Percentiles rank a stretch among this genome's conserved stretches.
These are phyloP conservation scores for Limnephilus lunatus DNA, from an alignment of 2,888 invertebrate species.

Conservation along the genomic window DNA sequence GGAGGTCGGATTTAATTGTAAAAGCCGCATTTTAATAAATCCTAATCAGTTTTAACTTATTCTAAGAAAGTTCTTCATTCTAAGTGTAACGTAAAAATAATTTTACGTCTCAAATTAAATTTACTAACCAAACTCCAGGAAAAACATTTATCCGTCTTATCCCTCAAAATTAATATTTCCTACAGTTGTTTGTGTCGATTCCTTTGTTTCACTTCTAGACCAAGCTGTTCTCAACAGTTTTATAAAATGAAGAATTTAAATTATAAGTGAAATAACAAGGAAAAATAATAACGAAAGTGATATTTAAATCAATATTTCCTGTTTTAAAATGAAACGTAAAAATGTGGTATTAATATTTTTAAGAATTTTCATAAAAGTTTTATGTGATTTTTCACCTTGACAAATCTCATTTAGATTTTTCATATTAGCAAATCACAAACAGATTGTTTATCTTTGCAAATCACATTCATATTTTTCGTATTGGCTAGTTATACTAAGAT, in stretches of 20 bases:
- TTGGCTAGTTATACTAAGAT: too few relatives aligned
- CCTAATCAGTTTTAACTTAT: neutral
- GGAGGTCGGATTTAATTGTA: neutral
- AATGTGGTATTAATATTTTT: too few relatives aligned
- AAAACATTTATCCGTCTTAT: neutral
- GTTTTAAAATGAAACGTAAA: too few relatives aligned
- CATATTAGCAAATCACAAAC: too few relatives aligned
- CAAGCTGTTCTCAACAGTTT: neutral
- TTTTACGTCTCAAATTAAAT: neutral
- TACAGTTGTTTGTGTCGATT: conserved; percentile 2
- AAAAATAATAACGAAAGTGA: too few relatives aligned
- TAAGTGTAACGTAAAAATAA: neutral
- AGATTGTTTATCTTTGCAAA: too few relatives aligned
- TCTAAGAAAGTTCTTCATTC: neutral
- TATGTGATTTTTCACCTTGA: too few relatives aligned
- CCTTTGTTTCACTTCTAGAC: neutral
- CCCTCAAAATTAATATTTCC: neutral
- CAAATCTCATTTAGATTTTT: too few relatives aligned
- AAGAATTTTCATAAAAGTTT: too few relatives aligned
- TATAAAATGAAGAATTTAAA: neutral
- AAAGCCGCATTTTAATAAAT: neutral
- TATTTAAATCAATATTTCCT: too few relatives aligned
- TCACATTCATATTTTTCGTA: too few relatives aligned
- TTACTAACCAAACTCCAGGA: neutral
- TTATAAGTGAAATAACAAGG: too few relatives aligned